Evolutionary conservation across 1,140 invertebrate genomes (phyloP).

Genomic region (Drosophila pseudoobscura): DNA sequence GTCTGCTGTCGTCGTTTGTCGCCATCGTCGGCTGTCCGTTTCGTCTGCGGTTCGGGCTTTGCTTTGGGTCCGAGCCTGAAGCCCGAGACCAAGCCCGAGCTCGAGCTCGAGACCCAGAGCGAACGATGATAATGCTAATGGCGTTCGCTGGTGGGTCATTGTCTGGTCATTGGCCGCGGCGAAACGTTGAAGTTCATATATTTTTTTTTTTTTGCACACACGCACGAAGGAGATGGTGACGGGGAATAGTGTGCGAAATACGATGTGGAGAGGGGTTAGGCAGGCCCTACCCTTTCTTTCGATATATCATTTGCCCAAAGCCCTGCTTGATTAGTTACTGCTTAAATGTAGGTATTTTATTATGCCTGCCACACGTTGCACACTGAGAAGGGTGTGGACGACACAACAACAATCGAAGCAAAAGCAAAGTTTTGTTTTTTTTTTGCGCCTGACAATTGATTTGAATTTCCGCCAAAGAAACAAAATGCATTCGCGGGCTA

Average conservation of each 20-base stretch:
- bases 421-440: slow-evolving; percentile 13
- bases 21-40: slow-evolving; percentile 20
- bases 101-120: slow-evolving; percentile 11
- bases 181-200: slow-evolving; percentile 51
- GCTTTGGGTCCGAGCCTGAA: slow-evolving; percentile 19
- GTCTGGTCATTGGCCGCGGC: slow-evolving; percentile 79
- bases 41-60: slow-evolving; percentile 16
- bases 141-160: slow-evolving; percentile 78
- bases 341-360: slow-evolving; percentile 22
- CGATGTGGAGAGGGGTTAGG: background rate
- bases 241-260: slow-evolving; percentile 8
- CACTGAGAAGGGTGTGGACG: slow-evolving; percentile 2
- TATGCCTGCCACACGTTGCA: slow-evolving; percentile 44
- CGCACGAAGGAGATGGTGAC: slow-evolving; percentile 53
- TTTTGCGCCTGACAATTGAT: slow-evolving; percentile 60
- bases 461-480: slow-evolving; percentile 58
- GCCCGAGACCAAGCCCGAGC: slow-evolving; percentile 25
- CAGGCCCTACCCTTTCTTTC: too few species aligned
- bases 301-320: too few species aligned
- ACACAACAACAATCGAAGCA: slow-evolving; percentile 3
- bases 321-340: too few species aligned
- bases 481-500: slow-evolving; percentile 59
- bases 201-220: slow-evolving; percentile 34
- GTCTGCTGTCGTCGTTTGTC: slow-evolving; percentile 36
- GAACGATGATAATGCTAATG: slow-evolving; percentile 75